Percentiles rank a stretch among this genome's conserved stretches.
Evolutionary conservation across 1,140 invertebrate species (phyloP).

Genomic region (Caerostris darwini): DNA sequence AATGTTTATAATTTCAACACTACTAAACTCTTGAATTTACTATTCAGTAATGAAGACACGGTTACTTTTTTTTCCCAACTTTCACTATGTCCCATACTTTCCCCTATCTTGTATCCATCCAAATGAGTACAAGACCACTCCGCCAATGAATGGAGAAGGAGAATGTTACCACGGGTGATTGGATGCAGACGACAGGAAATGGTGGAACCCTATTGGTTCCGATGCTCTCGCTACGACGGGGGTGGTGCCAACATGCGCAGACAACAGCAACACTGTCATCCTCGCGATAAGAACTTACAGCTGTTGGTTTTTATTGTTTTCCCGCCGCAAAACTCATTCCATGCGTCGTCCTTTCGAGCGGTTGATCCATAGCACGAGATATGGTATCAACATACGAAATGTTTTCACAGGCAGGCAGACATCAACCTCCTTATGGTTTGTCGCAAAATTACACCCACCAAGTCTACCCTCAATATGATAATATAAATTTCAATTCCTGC

Average conservation of each 20-base stretch:
- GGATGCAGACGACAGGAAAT: neutral
- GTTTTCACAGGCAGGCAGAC: conserved; percentile 7
- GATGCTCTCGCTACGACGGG: neutral
- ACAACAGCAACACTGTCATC: neutral
- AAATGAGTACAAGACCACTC: neutral
- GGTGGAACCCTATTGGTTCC: neutral
- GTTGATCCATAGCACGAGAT: neutral
- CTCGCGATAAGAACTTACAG: neutral
- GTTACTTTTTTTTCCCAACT: neutral
- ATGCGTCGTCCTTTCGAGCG: neutral
- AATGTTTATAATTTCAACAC: too few relatives aligned
- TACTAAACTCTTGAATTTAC: too few relatives aligned
- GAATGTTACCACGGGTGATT: neutral
- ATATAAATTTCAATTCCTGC: conserved; percentile 25
- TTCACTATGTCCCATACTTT: neutral
- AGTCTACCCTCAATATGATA: neutral
- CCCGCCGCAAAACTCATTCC: neutral
- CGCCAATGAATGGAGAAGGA: neutral
- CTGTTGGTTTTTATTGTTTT: neutral
- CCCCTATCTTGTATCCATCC: neutral
- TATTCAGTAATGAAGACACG: too few relatives aligned
- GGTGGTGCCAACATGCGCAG: neutral
- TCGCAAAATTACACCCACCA: conserved; percentile 50
- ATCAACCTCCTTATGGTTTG: conserved; percentile 19
- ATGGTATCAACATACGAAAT: conserved; percentile 58